phyloP scores from a whole-genome alignment of 2,888 invertebrate genomes.

The Neoaliturus tenellus region DNA sequence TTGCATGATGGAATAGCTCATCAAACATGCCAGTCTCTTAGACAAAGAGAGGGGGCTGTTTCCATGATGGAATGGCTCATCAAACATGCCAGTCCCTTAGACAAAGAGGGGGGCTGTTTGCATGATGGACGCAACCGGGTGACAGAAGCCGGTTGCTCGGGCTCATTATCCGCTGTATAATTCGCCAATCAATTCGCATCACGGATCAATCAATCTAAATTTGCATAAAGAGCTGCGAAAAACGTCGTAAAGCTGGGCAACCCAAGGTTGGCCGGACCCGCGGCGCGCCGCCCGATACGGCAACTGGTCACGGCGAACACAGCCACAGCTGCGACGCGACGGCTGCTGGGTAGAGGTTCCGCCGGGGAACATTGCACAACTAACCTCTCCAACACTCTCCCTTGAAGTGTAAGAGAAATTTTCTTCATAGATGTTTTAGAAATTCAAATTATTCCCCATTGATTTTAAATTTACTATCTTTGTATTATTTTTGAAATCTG shows the following conservation, averaged over 20 bases:
- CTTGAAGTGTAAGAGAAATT: no score
- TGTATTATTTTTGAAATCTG: no score
- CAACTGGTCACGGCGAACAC: background rate
- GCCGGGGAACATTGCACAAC: background rate
- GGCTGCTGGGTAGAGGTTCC: background rate
- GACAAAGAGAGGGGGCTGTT: background rate
- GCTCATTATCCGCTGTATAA: slow-evolving; percentile 34
- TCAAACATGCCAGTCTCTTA: no score
- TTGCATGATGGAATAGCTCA: background rate
- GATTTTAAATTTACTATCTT: no score
- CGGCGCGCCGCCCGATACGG: background rate
- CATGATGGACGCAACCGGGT: slow-evolving; percentile 19
- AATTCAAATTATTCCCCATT: no score
- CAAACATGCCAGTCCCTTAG: no score
- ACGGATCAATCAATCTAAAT: slow-evolving; percentile 44
- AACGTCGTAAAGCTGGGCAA: slow-evolving; percentile 29
- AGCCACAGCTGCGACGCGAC: background rate
- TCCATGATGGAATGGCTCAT: background rate
- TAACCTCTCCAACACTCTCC: no score
- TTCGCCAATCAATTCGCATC: slow-evolving; percentile 43
- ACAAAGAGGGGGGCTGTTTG: background rate
- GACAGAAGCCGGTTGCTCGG: slow-evolving; percentile 35
- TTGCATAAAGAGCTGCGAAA: slow-evolving; percentile 44
- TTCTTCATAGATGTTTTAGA: no score
- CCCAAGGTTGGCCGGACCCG: slow-evolving; percentile 6